Percentiles rank a stretch among this genome's conserved stretches.
These are phyloP conservation scores for Puntigrus tetrazona DNA, from an alignment of 2,113 vertebrate species.

Conservation along the genomic window DNA sequence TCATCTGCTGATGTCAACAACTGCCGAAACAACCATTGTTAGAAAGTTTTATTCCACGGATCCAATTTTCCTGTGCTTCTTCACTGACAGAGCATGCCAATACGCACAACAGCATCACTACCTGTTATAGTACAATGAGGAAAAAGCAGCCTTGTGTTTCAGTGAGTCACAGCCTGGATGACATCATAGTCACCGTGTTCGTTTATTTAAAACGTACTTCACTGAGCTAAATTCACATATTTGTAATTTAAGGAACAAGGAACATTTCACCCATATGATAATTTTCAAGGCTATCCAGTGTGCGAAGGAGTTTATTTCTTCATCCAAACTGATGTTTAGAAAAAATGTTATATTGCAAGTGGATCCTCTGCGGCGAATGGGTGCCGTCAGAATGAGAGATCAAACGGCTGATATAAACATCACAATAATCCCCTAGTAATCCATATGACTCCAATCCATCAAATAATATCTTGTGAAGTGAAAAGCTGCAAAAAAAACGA, in stretches of 20 bases:
- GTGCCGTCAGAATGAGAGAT: background rate
- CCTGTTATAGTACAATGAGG: background rate
- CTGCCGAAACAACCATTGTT: slow-evolving; percentile 20
- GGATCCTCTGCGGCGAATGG: background rate
- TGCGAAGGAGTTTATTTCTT: too few relatives aligned
- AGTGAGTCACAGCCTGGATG: background rate
- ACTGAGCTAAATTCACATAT: background rate
- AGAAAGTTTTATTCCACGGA: slow-evolving; percentile 8
- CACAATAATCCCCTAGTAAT: background rate
- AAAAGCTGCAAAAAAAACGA: too few relatives aligned
- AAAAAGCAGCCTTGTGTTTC: background rate
- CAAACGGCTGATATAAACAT: background rate
- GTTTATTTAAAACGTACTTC: background rate
- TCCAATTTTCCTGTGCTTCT: slow-evolving; percentile 12
- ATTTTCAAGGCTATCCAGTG: background rate
- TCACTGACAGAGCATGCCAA: background rate
- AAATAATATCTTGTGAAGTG: too few relatives aligned
- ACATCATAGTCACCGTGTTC: background rate
- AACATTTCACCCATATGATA: background rate
- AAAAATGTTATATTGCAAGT: background rate
- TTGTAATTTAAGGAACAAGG: background rate
- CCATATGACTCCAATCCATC: too few relatives aligned
- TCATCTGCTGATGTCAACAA: slow-evolving; percentile 37
- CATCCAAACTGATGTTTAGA: too few relatives aligned
- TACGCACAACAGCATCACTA: background rate